phyloP scores from a whole-genome alignment of 2,797 vertebrate genomes.

The Sebastes trivittatus region DNA sequence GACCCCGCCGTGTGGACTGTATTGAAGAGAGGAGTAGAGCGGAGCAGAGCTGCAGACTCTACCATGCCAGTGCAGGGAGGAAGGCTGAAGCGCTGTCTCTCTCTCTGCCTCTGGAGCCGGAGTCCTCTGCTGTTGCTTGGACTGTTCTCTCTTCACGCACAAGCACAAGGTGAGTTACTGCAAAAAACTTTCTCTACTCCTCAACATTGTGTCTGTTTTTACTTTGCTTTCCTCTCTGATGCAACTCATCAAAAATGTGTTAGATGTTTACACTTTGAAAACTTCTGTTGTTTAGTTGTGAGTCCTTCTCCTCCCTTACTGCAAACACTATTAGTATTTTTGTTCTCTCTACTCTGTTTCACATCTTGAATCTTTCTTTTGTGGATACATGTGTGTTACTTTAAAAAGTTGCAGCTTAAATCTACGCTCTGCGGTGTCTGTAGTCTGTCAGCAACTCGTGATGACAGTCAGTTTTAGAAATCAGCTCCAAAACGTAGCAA shows the following conservation, averaged over 20 bases:
- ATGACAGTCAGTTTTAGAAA: conserved; percentile 9
- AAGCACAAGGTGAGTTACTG: conserved; percentile 72
- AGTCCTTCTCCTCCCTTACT: neutral
- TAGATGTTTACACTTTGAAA: neutral
- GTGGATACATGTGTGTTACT: neutral
- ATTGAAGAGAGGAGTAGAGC: conserved; percentile 62
- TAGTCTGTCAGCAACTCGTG: neutral
- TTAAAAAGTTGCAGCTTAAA: neutral
- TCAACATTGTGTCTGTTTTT: neutral
- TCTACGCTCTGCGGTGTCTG: neutral
- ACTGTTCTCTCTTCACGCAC: conserved; percentile 67
- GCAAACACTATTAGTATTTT: neutral
- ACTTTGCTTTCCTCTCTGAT: neutral
- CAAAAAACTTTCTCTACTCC: conserved; percentile 32
- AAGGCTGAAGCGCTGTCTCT: conserved; percentile 65
- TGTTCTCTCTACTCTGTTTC: neutral
- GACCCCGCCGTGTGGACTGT: conserved; percentile 55
- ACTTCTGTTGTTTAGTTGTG: neutral
- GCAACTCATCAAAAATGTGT: neutral
- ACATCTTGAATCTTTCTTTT: neutral
- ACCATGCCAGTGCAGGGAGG: conserved; percentile 77
- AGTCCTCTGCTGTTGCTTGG: conserved; percentile 74
- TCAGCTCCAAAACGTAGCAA: neutral
- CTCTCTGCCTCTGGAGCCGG: conserved; percentile 65
- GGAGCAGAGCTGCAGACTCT: conserved; percentile 62